Evolutionary conservation across 30 jellyfish, hydroid and myxozoan species (phyloP).

Genomic region (Aurelia coerulea): DNA sequence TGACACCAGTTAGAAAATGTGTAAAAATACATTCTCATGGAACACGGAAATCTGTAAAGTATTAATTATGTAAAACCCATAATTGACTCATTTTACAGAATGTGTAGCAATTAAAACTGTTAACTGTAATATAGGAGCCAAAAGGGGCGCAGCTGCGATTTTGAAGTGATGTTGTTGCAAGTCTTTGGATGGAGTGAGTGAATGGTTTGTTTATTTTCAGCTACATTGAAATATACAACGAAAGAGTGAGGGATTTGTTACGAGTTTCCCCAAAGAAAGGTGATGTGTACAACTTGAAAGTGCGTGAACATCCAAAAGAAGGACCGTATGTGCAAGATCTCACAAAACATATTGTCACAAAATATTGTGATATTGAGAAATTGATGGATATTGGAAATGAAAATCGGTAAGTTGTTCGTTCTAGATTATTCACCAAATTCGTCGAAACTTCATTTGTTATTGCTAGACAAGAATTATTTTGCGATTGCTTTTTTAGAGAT

Average conservation of each 20-base stretch:
- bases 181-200: neutral
- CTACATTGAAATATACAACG: constrained; percentile 77
- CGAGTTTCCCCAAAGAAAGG: constrained; percentile 89
- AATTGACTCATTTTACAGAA: too few species aligned
- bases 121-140: too few species aligned
- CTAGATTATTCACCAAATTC: neutral
- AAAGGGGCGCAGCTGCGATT: too few species aligned
- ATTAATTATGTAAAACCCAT: too few species aligned
- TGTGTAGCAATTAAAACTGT: too few species aligned
- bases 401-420: constrained; percentile 28
- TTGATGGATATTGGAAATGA: constrained; percentile 83
- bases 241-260: constrained; percentile 78
- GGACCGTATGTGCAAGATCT: constrained; percentile 86
- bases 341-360: constrained; percentile 75
- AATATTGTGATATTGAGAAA: constrained; percentile 76
- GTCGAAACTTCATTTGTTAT: neutral
- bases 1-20: too few species aligned
- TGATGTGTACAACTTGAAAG: constrained; percentile 78
- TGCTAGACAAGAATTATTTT: too few species aligned
- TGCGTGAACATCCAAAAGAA: constrained; percentile 85
- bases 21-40: too few species aligned
- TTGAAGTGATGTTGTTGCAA: too few species aligned
- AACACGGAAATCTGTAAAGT: too few species aligned
- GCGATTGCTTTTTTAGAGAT: too few species aligned
- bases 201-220: constrained; percentile 23